These are phyloP conservation scores for Dolichopus griseipennis DNA, from an alignment of 2,888 invertebrate species.

Conservation along the genomic window DNA sequence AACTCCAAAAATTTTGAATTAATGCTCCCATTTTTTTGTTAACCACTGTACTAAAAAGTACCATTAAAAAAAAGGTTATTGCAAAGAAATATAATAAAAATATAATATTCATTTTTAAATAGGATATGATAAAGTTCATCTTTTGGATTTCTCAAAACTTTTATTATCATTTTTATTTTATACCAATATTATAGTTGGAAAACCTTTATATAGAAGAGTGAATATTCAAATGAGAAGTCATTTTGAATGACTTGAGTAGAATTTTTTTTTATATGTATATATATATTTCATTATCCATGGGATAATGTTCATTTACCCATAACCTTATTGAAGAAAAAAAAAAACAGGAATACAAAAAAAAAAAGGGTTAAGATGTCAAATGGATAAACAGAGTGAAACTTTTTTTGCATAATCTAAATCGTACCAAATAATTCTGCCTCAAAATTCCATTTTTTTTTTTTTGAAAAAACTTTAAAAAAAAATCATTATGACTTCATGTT, in stretches of 20 bases:
- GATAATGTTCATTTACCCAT: background rate
- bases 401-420: background rate
- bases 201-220: too few relatives aligned
- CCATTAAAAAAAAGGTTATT: too few relatives aligned
- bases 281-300: background rate
- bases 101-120: too few relatives aligned
- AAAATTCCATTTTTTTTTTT: background rate
- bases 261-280: background rate
- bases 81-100: too few relatives aligned
- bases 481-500: background rate
- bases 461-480: background rate
- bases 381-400: background rate
- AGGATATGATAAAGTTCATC: too few relatives aligned
- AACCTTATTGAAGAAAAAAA: background rate
- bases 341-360: background rate
- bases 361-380: slow-evolving; percentile 2
- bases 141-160: too few relatives aligned
- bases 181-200: too few relatives aligned
- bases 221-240: background rate
- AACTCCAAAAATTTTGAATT: too few relatives aligned
- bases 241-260: background rate
- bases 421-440: background rate
- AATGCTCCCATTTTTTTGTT: too few relatives aligned
- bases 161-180: too few relatives aligned
- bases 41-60: too few relatives aligned